These are phyloP conservation scores for Psephotus haematonotus DNA, from an alignment of 2,113 vertebrate genomes.

Conservation along the genomic window DNA sequence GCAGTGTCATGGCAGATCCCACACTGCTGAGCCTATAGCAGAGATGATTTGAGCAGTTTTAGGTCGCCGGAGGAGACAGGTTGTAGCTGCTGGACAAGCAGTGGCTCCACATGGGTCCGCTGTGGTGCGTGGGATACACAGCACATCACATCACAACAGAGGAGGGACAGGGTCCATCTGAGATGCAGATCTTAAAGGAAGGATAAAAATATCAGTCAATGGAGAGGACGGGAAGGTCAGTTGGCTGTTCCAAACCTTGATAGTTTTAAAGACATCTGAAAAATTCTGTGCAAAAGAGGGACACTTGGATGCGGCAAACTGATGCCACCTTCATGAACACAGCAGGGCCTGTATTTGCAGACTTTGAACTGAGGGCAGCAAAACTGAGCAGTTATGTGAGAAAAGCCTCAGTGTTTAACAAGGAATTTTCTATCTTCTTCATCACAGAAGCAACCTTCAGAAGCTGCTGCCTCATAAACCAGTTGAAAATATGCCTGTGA, in stretches of 20 bases:
- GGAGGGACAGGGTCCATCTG: rapidly evolving
- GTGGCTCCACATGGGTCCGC: rapidly evolving
- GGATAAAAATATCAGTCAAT: not conserved
- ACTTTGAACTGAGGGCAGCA: not conserved
- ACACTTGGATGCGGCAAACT: too few species aligned
- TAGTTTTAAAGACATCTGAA: not conserved
- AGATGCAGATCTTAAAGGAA: not conserved
- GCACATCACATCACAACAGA: not conserved
- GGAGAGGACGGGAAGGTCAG: not conserved
- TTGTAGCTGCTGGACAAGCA: not conserved
- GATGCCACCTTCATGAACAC: not conserved
- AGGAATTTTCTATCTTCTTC: not conserved
- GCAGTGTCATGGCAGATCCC: not conserved
- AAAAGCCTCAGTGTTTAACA: not conserved
- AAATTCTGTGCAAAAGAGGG: not conserved
- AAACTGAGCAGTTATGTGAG: not conserved
- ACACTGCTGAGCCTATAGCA: rapidly evolving
- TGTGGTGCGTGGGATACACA: rapidly evolving
- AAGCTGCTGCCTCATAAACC: not conserved
- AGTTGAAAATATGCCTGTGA: not conserved
- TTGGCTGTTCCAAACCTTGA: not conserved
- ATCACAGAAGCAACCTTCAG: not conserved
- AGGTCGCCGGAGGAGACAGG: not conserved
- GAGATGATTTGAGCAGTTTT: not conserved
- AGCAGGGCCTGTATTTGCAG: not conserved